phyloP scores from a whole-genome alignment of 2,888 invertebrate species.

The Lasioglossum marginatum region DNA sequence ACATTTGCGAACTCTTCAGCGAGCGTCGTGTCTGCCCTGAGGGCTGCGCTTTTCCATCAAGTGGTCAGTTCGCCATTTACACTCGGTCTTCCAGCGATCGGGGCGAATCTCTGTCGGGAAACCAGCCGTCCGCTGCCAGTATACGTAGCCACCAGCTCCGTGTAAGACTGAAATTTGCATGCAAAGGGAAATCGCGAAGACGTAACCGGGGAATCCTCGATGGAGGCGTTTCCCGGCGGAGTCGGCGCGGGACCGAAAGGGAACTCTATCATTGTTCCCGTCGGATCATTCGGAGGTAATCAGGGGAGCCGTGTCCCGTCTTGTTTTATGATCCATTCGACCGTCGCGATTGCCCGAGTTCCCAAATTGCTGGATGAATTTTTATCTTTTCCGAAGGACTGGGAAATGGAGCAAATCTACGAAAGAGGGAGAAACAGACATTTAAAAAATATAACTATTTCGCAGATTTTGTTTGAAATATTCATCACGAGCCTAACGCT shows the following conservation, averaged over 20 bases:
- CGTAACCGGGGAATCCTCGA: background rate
- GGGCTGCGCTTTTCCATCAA: background rate
- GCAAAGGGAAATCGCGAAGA: slow-evolving; percentile 29
- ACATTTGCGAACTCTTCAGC: slow-evolving; percentile 1
- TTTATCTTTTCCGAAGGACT: slow-evolving; percentile 30
- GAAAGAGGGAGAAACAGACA: background rate
- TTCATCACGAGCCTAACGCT: too few species aligned
- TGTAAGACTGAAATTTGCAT: slow-evolving; percentile 40
- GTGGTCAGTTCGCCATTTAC: slow-evolving; percentile 24
- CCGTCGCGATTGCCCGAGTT: slow-evolving; percentile 47
- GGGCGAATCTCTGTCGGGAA: slow-evolving; percentile 3
- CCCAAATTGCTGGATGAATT: slow-evolving; percentile 44
- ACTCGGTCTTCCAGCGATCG: slow-evolving; percentile 24
- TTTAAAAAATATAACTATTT: too few species aligned
- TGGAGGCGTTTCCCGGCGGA: slow-evolving; percentile 19
- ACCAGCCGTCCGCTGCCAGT: slow-evolving; percentile 9
- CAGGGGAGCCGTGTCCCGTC: slow-evolving; percentile 41
- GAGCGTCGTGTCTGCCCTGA: background rate
- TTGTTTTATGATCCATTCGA: slow-evolving; percentile 54
- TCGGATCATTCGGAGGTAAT: slow-evolving; percentile 42
- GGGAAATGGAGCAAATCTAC: background rate
- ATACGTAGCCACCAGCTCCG: background rate
- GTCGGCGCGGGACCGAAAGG: background rate
- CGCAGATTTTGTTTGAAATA: too few species aligned
- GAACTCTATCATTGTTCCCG: slow-evolving; percentile 39